Conservation (phyloP, 2,797 vertebrate species). For the Sebastes miniatus region DNA sequence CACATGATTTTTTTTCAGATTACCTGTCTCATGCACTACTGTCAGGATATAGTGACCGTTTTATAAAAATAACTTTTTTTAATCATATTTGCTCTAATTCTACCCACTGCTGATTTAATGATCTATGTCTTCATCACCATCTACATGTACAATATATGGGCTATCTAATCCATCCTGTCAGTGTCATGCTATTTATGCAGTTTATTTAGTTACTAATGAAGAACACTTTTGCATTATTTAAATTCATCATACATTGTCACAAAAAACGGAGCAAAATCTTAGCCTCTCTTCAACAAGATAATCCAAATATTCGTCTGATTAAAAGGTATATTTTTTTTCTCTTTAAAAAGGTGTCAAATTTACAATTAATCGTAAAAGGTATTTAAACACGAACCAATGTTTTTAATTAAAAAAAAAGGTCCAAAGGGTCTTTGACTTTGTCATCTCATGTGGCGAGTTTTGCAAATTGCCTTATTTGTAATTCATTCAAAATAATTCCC, state of each 20-base stretch:
- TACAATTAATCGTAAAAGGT: background rate
- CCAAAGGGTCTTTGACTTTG: background rate
- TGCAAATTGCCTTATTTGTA: constrained; percentile 31
- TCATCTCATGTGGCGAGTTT: background rate
- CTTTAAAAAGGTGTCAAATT: background rate
- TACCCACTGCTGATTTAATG: too few relatives aligned
- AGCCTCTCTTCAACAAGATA: background rate
- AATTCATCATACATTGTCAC: background rate
- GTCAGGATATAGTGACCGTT: too few relatives aligned
- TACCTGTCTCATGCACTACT: fast-evolving
- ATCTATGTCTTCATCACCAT: background rate
- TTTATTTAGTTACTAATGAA: background rate
- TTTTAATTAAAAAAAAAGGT: constrained; percentile 3
- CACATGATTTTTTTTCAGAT: too few relatives aligned
- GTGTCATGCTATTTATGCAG: background rate
- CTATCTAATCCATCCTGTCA: background rate
- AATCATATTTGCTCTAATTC: too few relatives aligned
- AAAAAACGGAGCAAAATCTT: background rate
- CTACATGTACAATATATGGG: background rate
- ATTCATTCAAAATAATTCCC: constrained; percentile 35
- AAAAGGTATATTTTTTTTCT: background rate
- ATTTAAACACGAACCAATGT: background rate
- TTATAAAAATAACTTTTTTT: too few relatives aligned
- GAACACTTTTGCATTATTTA: background rate
- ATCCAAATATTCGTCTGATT: background rate